phyloP scores from a whole-genome alignment of 2,888 invertebrate species.

The Campopleginae sp. region DNA sequence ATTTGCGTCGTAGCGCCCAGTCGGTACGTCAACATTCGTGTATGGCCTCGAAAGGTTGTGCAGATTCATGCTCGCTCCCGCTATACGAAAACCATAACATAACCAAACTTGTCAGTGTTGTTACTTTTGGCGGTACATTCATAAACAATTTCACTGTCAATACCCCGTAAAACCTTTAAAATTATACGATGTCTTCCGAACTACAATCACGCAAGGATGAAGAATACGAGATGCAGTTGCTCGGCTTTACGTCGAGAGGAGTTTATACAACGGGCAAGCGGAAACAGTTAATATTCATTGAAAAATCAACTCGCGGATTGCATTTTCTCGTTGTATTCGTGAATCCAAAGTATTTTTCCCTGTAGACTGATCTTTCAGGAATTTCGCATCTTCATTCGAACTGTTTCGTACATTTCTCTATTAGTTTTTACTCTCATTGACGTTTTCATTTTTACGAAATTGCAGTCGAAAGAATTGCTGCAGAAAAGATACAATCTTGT shows the following conservation, averaged over 20 bases:
- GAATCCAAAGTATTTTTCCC: neutral
- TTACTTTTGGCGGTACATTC: neutral
- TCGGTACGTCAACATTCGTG: neutral
- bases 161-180: neutral
- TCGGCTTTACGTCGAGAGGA: slow-evolving; percentile 61
- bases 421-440: neutral
- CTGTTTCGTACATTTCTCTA: neutral
- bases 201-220: slow-evolving; percentile 58
- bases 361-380: neutral
- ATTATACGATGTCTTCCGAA: slow-evolving; percentile 31
- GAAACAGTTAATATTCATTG: neutral
- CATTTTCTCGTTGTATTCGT: neutral
- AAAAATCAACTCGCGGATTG: neutral
- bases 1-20: neutral
- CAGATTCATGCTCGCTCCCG: neutral
- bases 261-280: slow-evolving; percentile 52
- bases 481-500: neutral
- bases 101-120: neutral
- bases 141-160: neutral
- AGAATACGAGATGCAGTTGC: slow-evolving; percentile 67
- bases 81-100: neutral
- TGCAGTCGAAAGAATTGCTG: neutral
- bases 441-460: neutral
- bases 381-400: neutral
- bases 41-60: neutral